phyloP scores from a whole-genome alignment of 2,797 vertebrate species.

The Leontopithecus rosalia region DNA sequence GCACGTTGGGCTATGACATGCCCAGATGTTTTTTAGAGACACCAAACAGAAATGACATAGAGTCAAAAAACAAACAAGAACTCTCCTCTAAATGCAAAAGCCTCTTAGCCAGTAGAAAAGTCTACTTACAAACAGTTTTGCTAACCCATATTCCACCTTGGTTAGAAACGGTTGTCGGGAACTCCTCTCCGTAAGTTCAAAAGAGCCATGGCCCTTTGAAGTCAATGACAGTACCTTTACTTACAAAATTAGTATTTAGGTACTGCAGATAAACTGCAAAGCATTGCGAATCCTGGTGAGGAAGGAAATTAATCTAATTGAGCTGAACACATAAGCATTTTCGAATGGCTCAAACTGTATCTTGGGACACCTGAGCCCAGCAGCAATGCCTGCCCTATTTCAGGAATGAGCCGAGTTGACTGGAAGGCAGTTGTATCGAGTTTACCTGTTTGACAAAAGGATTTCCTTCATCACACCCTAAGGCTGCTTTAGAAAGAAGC shows the following conservation, averaged over 20 bases:
- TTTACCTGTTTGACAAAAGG: not conserved
- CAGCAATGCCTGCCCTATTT: not conserved
- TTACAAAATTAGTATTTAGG: slow-evolving; percentile 23
- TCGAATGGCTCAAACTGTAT: not conserved
- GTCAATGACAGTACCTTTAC: not conserved
- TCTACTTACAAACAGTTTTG: not conserved
- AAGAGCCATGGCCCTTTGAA: slow-evolving; percentile 30
- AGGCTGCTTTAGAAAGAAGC: slow-evolving; percentile 12
- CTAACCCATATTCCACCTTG: not conserved
- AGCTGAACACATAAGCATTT: slow-evolving; percentile 52
- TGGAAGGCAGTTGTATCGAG: not conserved
- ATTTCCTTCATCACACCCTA: not conserved
- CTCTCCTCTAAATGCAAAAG: not conserved
- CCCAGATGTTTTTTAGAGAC: not conserved
- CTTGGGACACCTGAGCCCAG: not conserved
- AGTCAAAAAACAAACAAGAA: not conserved
- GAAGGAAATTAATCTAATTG: slow-evolving; percentile 47
- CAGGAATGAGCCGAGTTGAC: not conserved
- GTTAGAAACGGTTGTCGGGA: not conserved
- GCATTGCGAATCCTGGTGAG: slow-evolving; percentile 17
- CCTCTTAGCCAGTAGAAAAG: not conserved
- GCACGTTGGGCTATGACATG: not conserved
- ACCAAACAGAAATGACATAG: not conserved
- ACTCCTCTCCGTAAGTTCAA: not conserved
- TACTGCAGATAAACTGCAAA: slow-evolving; percentile 20